A percentile compares a stretch with the other conserved stretches of the same genome.
Evolutionary conservation across 2,888 invertebrate species (phyloP).

Genomic region (Colletes collaris): DNA sequence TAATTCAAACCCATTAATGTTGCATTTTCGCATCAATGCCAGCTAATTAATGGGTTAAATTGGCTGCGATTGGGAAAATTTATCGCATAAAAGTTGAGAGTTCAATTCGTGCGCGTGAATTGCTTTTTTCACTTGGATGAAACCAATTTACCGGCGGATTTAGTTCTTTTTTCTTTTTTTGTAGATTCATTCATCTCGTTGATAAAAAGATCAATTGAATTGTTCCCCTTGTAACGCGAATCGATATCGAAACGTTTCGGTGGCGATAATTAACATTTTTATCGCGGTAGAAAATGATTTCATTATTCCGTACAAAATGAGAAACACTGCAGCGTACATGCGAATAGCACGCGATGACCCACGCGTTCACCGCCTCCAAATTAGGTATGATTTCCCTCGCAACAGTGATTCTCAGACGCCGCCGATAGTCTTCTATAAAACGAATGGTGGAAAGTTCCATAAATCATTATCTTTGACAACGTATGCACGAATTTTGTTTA

Average conservation of each 20-base stretch:
- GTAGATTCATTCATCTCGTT: no score
- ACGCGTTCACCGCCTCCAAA: conserved; percentile 76
- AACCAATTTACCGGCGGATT: no score
- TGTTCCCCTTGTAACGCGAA: not conserved
- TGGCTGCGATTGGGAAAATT: no score
- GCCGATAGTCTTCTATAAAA: conserved; percentile 5
- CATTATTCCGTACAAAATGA: conserved; percentile 39
- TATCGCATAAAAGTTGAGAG: no score
- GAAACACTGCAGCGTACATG: conserved; percentile 69
- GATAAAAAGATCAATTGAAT: no score
- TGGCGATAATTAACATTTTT: not conserved
- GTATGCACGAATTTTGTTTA: not conserved
- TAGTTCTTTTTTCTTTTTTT: no score
- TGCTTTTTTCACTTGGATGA: no score
- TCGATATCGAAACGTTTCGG: not conserved
- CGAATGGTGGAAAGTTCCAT: conserved; percentile 37
- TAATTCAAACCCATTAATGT: no score
- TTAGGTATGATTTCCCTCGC: conserved; percentile 79
- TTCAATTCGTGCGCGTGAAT: no score
- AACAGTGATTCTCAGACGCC: conserved; percentile 72
- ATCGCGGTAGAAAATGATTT: not conserved
- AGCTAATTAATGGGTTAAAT: no score
- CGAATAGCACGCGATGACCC: conserved; percentile 74
- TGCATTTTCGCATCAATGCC: no score
- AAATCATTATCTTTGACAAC: not conserved